A percentile compares a stretch with the other conserved stretches of the same genome.
phyloP scores from a whole-genome alignment of 2,113 vertebrate genomes.

The Sorex fumeus region DNA sequence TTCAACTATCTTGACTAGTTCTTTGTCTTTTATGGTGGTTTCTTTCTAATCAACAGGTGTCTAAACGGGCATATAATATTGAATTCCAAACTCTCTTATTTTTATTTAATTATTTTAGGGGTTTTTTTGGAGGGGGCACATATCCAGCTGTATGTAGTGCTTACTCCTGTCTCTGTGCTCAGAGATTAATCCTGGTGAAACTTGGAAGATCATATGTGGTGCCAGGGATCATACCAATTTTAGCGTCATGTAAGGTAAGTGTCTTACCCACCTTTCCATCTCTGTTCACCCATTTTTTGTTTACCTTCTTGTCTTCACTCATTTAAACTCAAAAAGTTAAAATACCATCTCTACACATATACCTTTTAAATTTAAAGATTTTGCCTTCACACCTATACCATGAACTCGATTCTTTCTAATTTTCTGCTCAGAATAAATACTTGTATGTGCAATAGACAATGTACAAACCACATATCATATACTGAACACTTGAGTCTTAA shows the following conservation, averaged over 20 bases:
- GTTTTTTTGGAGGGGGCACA: too few relatives aligned
- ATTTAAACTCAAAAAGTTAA: constrained; percentile 14
- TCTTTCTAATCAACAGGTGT: not conserved
- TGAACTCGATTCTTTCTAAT: constrained; percentile 37
- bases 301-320: not conserved
- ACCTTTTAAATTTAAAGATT: constrained; percentile 18
- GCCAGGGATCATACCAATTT: too few relatives aligned
- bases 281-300: not conserved
- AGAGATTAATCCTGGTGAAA: too few relatives aligned
- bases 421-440: not conserved
- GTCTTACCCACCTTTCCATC: too few relatives aligned
- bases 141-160: too few relatives aligned
- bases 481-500: not conserved
- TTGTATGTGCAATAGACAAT: not conserved
- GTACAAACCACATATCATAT: not conserved
- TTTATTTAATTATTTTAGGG: not conserved
- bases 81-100: not conserved
- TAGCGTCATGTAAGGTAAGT: too few relatives aligned
- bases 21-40: too few relatives aligned
- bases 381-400: not conserved
- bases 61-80: constrained; percentile 13
- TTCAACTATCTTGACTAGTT: too few relatives aligned
- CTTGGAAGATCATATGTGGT: too few relatives aligned
- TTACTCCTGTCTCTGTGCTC: too few relatives aligned
- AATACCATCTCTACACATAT: not conserved